phyloP scores from a whole-genome alignment of 2,797 vertebrate genomes.

The Amphiprion clarkii region DNA sequence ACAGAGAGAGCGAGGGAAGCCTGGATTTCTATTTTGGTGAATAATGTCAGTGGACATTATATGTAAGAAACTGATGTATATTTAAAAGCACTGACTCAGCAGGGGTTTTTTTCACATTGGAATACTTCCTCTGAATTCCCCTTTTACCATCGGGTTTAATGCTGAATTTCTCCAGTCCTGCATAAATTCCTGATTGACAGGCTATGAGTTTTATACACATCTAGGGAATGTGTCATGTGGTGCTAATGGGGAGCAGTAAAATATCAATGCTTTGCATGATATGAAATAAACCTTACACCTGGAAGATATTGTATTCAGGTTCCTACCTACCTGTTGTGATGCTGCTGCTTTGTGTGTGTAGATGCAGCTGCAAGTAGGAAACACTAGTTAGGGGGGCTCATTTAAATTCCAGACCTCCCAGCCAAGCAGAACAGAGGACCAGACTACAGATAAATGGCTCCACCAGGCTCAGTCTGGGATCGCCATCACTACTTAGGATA shows the following conservation, averaged over 20 bases:
- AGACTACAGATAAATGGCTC: constrained; percentile 80
- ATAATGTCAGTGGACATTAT: constrained; percentile 67
- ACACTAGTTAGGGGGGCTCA: constrained; percentile 76
- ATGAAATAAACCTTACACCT: constrained; percentile 7
- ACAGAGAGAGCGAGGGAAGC: constrained; percentile 25
- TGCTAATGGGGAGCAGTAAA: constrained; percentile 26
- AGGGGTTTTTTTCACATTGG: constrained; percentile 45
- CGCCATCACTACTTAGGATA: constrained; percentile 66
- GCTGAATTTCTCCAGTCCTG: constrained; percentile 15
- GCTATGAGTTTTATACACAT: constrained; percentile 32
- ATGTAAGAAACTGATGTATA: constrained; percentile 57
- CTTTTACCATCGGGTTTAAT: constrained; percentile 40
- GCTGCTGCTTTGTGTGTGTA: constrained; percentile 56
- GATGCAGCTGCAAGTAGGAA: constrained; percentile 75
- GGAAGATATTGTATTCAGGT: not conserved
- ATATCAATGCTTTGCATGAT: constrained; percentile 6
- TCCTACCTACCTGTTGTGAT: constrained; percentile 64
- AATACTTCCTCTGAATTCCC: constrained; percentile 46
- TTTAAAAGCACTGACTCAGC: constrained; percentile 62
- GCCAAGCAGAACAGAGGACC: constrained; percentile 80
- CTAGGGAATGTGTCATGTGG: constrained; percentile 10
- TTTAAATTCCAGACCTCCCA: constrained; percentile 80
- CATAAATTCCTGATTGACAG: constrained; percentile 48
- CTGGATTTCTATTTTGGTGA: constrained; percentile 66
- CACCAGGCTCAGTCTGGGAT: constrained; percentile 76